Conservation (phyloP, 2,888 invertebrate genomes). For the Helobdella robusta region DNA sequence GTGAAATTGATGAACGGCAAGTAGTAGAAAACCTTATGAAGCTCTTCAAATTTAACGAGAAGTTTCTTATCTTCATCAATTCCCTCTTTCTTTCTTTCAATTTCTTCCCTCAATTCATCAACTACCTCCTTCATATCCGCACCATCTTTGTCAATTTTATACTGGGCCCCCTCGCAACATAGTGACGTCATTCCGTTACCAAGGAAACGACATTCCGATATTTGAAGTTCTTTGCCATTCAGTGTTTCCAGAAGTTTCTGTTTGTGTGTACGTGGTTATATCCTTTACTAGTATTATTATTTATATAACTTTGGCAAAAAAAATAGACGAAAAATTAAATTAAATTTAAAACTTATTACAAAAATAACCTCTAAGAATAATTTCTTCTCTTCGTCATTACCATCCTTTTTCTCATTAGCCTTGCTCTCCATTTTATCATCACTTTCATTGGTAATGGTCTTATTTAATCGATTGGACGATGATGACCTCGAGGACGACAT, state of each 20-base stretch:
- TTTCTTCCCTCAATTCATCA: conserved; percentile 17
- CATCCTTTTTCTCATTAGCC: background rate
- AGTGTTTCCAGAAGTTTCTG: no score
- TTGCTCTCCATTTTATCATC: background rate
- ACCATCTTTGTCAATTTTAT: background rate
- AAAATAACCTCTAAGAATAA: no score
- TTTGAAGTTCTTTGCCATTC: no score
- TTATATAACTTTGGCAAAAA: no score
- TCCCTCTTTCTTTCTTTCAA: conserved; percentile 11
- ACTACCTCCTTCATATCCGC: background rate
- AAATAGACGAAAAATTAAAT: no score
- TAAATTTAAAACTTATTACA: no score
- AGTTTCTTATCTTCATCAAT: conserved; percentile 19
- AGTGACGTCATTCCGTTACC: background rate
- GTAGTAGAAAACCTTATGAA: conserved; percentile 11
- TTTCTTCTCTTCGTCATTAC: conserved; percentile 4
- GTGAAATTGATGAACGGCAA: conserved; percentile 14
- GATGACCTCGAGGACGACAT: no score
- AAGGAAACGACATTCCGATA: background rate
- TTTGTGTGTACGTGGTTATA: no score
- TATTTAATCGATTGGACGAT: background rate
- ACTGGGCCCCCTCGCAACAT: background rate
- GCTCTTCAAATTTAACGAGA: conserved; percentile 9
- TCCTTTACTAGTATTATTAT: no score
- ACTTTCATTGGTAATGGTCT: background rate